phyloP scores from a whole-genome alignment of 2,888 invertebrate genomes.

The Latrodectus elegans region DNA sequence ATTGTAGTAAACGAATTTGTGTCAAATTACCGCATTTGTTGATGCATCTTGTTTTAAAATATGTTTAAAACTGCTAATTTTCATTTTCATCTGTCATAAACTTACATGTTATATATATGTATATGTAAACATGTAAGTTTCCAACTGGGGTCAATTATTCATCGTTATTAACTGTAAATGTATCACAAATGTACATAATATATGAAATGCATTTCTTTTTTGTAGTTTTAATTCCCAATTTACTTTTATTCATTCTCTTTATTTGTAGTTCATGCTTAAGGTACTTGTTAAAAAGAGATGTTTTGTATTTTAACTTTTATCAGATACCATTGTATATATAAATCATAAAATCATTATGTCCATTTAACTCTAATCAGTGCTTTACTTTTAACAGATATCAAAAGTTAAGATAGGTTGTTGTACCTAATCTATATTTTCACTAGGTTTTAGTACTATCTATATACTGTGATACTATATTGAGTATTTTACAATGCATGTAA shows the following conservation, averaged over 20 bases:
- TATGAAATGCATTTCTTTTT: neutral
- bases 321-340: neutral
- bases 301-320: neutral
- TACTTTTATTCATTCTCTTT: neutral
- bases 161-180: no score
- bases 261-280: neutral
- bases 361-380: neutral
- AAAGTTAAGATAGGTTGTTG: constrained; percentile 4
- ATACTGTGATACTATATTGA: constrained; percentile 51
- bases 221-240: neutral
- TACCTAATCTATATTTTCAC: constrained; percentile 7
- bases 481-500: neutral
- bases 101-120: no score
- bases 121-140: no score
- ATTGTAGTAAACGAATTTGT: no score
- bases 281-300: neutral
- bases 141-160: no score
- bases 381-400: neutral
- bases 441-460: constrained; percentile 27
- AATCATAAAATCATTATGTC: neutral
- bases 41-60: no score
- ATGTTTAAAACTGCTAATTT: no score
- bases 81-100: no score
- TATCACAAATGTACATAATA: no score
- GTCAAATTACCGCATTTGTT: no score